phyloP scores from a whole-genome alignment of 2,113 vertebrate genomes.

The Tinamus guttatus region DNA sequence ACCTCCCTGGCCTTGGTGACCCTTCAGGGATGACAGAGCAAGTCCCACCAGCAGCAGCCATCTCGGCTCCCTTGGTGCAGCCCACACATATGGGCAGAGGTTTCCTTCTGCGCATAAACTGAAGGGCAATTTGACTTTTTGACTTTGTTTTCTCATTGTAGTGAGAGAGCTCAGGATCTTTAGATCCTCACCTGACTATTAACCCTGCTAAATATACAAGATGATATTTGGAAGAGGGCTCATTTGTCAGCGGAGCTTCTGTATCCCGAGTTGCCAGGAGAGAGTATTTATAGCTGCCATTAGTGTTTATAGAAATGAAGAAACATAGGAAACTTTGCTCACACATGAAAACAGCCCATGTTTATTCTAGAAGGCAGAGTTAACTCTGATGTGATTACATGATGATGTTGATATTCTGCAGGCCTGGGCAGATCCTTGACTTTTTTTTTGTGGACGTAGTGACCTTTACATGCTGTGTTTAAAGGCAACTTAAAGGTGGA shows the following conservation, averaged over 20 bases:
- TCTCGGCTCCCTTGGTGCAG: neutral
- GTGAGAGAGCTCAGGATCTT: neutral
- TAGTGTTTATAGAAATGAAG: slow-evolving; percentile 46
- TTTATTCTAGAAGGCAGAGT: slow-evolving; percentile 46
- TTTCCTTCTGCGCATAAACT: neutral
- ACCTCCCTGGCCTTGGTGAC: neutral
- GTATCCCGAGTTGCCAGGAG: neutral
- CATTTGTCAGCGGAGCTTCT: neutral
- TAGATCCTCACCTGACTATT: neutral
- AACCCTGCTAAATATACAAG: neutral
- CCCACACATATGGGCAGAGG: neutral
- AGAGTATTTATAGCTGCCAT: slow-evolving; percentile 13
- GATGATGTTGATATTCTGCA: neutral
- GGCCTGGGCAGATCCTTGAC: neutral
- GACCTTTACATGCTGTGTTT: slow-evolving; percentile 42
- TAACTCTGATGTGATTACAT: slow-evolving; percentile 9
- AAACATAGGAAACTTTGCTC: slow-evolving; percentile 38
- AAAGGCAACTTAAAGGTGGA: neutral
- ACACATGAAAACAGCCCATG: neutral
- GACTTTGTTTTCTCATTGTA: neutral
- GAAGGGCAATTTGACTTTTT: neutral
- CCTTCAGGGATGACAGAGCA: neutral
- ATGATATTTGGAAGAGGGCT: neutral
- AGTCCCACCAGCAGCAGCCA: neutral
- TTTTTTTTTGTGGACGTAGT: neutral